phyloP scores from a whole-genome alignment of 1,140 invertebrate species.

The Caenorhabditis briggsae region DNA sequence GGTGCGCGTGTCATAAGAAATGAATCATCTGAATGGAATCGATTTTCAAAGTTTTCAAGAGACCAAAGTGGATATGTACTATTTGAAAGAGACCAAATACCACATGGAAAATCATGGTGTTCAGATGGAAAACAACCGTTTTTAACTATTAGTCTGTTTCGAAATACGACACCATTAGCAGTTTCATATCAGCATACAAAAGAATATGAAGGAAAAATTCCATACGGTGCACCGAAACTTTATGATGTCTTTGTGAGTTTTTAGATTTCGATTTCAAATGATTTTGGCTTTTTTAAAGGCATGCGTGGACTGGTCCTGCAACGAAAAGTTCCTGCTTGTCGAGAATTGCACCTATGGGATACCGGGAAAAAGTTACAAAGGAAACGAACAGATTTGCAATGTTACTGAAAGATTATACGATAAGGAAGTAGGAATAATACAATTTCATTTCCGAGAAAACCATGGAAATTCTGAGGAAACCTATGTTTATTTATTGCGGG shows the following conservation, averaged over 20 bases:
- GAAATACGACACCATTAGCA: neutral
- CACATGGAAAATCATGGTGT: neutral
- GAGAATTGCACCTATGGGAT: neutral
- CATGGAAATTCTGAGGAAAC: neutral
- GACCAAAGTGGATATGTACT: neutral
- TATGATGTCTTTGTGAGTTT: neutral
- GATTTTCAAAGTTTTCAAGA: neutral
- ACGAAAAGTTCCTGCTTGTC: neutral
- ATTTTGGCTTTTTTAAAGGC: neutral
- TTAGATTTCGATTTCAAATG: too few relatives aligned
- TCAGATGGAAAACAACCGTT: neutral
- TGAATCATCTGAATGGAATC: too few relatives aligned
- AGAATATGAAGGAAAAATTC: neutral
- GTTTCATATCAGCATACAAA: conserved; percentile 3
- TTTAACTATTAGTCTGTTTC: neutral
- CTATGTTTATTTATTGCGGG: neutral
- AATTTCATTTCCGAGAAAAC: neutral
- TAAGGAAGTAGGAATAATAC: neutral
- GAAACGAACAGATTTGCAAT: neutral
- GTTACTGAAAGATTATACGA: neutral
- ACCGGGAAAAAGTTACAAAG: neutral
- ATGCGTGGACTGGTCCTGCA: neutral
- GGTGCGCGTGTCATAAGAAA: too few relatives aligned
- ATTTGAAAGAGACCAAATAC: neutral
- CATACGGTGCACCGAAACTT: neutral